These are phyloP conservation scores for Diarsia rubi DNA, from an alignment of 2,888 invertebrate genomes.

Conservation along the genomic window DNA sequence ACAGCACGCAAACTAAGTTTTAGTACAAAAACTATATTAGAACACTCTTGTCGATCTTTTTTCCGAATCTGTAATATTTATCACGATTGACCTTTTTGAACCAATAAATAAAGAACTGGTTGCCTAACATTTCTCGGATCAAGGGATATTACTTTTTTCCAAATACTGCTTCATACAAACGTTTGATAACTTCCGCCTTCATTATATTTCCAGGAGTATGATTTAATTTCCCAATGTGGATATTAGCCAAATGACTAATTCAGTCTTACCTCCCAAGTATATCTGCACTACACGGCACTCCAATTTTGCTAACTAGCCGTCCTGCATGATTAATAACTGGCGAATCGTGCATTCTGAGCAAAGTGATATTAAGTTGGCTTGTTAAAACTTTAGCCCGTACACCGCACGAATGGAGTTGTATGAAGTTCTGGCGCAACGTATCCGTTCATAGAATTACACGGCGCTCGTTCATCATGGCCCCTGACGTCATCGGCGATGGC, in stretches of 20 bases:
- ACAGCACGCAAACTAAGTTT: conserved; percentile 39
- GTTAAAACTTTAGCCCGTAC: conserved; percentile 89
- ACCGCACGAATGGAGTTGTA: conserved; percentile 84
- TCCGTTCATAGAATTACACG: conserved; percentile 80
- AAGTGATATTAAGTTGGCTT: conserved; percentile 91
- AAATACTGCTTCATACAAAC: no score
- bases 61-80: conserved; percentile 8
- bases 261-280: conserved; percentile 68
- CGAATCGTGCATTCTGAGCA: conserved; percentile 88
- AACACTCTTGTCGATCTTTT: conserved; percentile 32
- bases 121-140: background rate
- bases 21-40: conserved; percentile 35
- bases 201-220: background rate
- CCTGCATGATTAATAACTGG: conserved; percentile 90
- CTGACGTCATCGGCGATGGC: conserved; percentile 71
- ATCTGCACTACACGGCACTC: conserved; percentile 81
- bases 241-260: conserved; percentile 48
- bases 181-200: background rate
- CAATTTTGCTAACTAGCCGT: conserved; percentile 88
- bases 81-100: conserved; percentile 6
- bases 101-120: background rate
- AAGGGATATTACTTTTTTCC: background rate
- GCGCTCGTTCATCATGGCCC: conserved; percentile 75
- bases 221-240: conserved; percentile 10
- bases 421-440: conserved; percentile 79